Conservation (phyloP, 2,888 invertebrate species). For the Calameuta idolon region DNA sequence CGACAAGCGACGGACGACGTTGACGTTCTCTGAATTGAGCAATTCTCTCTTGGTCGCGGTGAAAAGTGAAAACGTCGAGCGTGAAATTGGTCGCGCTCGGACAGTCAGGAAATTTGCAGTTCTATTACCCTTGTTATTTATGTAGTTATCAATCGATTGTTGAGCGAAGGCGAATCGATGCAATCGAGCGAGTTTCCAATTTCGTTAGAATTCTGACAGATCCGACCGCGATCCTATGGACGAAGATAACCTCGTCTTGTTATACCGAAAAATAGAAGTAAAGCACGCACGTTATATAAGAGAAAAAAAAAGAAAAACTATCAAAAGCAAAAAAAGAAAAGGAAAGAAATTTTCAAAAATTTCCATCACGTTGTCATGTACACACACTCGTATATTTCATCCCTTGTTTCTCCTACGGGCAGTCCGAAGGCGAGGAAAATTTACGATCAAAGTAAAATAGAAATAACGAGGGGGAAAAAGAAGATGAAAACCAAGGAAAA, state of each 20-base stretch:
- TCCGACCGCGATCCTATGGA: background rate
- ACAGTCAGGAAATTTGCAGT: background rate
- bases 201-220: background rate
- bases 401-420: background rate
- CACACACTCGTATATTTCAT: background rate
- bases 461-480: background rate
- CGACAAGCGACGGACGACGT: background rate
- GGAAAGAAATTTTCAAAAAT: background rate
- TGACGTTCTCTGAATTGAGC: background rate
- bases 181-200: background rate
- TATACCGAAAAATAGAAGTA: background rate
- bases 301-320: background rate
- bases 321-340: background rate
- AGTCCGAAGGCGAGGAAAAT: background rate
- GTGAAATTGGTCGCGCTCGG: constrained; percentile 52
- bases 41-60: constrained; percentile 13
- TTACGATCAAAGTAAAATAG: background rate
- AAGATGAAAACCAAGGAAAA: background rate
- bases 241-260: background rate
- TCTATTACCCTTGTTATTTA: background rate
- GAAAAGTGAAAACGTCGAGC: constrained; percentile 54
- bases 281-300: background rate
- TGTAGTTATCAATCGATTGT: background rate
- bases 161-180: background rate
- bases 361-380: background rate